These are phyloP conservation scores for Babyrousa celebensis DNA, from an alignment of 2,797 vertebrate genomes.

Conservation along the genomic window DNA sequence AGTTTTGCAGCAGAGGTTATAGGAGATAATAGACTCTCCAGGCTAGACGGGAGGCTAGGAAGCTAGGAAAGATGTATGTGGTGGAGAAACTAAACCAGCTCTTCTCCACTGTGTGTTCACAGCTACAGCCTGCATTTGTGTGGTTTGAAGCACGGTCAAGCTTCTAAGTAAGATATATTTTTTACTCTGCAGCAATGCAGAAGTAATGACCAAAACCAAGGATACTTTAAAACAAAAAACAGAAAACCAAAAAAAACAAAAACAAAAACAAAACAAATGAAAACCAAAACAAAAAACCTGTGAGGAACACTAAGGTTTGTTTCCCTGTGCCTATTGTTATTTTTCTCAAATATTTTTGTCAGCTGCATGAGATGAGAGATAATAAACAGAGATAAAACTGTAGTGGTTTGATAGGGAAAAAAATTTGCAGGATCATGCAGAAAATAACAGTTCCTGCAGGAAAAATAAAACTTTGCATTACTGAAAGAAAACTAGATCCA, in stretches of 20 bases:
- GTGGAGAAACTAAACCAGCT: neutral
- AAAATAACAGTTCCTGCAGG: slow-evolving; percentile 31
- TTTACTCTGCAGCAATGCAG: neutral
- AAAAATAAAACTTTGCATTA: neutral
- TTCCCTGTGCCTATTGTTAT: neutral
- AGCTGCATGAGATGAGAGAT: neutral
- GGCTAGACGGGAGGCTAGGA: neutral
- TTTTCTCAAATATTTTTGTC: slow-evolving; percentile 30
- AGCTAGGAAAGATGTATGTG: neutral
- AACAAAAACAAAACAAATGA: neutral
- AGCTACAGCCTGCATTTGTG: neutral
- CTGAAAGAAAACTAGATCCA: slow-evolving; percentile 13
- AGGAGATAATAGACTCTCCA: neutral
- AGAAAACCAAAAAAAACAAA: too few relatives aligned
- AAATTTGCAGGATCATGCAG: neutral
- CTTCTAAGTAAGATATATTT: neutral
- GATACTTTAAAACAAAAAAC: slow-evolving; percentile 22
- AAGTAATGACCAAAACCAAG: neutral
- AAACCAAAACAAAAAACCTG: neutral
- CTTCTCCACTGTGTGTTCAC: neutral
- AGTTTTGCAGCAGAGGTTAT: neutral
- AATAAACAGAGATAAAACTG: neutral
- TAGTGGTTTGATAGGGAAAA: slow-evolving; percentile 30
- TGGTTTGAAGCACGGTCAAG: neutral
- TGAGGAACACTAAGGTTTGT: neutral